Evolutionary conservation across 92 coral and sea anemone genomes (phyloP), one percentile per base, ranked within the genome.

Genomic region (Palythoa grandiflora): DNA sequence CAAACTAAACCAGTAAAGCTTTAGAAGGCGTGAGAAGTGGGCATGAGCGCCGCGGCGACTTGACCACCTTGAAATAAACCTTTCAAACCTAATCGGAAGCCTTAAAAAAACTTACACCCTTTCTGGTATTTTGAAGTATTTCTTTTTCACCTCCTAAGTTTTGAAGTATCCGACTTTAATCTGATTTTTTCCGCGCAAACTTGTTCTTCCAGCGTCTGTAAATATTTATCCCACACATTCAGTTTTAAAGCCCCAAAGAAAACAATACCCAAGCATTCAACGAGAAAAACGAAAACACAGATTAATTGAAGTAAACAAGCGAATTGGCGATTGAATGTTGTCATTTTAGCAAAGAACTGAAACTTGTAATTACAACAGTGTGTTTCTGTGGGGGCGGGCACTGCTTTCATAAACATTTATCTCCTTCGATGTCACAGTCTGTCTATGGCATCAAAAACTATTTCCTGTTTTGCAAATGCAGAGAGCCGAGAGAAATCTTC

Each of bases 11-110:
- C 79, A 83, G 92, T 87, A 85, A 91, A 92, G 89, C 93, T 89
- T 92, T 87, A 90, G 90, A 84, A 93, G 97, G 97, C 97, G 95
- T 94, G 97, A 94, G 88, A 83, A 89, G 91, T 84, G 93, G 97
- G 93, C 92, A 83, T 92, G 94, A 90, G 90, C 77, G 47, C 3
- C 39, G 74, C 74, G 68, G 83, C 74, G 68, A 74, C 66, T 84
- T 73, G 95, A 91, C 97, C 97, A 94, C 94, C 96, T 79, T 84
- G 86, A 74, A 74, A 71, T 84, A 84, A 78, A 88, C 60, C 84
- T 39, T 81, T 66, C 75, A 65, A 66, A 20, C 60, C 86, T 65
- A 39, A 81, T 66, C 86, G 65, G 86, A 47, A 65, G 1, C 73
- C 51, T 38, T 81, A 37, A 81, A 81, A 65, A 13, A 21, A 13